Evolutionary conservation across 2,888 invertebrate genomes (phyloP), one percentile per base, ranked within the genome.

Genomic region (Notocelia uddmanniana): DNA sequence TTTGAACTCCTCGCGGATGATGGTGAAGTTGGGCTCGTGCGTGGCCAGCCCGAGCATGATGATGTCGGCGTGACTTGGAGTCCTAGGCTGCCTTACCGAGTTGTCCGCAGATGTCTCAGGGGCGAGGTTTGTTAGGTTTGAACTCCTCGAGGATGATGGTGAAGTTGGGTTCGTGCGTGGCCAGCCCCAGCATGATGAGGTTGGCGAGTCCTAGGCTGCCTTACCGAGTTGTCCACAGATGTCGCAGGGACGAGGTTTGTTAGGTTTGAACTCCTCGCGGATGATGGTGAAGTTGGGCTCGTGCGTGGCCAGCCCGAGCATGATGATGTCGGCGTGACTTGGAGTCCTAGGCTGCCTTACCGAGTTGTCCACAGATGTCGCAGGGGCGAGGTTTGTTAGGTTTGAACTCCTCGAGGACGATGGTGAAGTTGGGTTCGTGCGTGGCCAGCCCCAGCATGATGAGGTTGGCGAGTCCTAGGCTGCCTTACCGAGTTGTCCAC

Each of bases 141-240:
- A 99, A 99, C 94, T 99, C 99, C 91, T 99, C 99, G 34, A 99
- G 92, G 83, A 99, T 99, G 80, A 99, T 99, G n/a, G 99, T 99
- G 88, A 99, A 99, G 94, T 99, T 98, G 0, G 98, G 98, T 91
- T 99, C 99, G 87, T 99, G 99, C 0, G 99, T 99, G 0, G 99
- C 99, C 74, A 6, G n/a, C n/a, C n/a, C n/a, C n/a, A n/a, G n/a
- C n/a, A n/a, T n/a, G n/a, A n/a, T 11, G 18, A 55, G 8, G 8
- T 31, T 8, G 8, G 31, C 31, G 3, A 31, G 31, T 2, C n/a
- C 9, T 13, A n/a, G 3, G 9, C 3, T 6, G 18, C 73, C 85
- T 86, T 79, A 95, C 95, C 97, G 63, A 96, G 89, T 83, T 97
- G 97, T 26, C 97, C 97, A 89, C 99, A 99, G 71, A 99, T 95